Percentiles rank a stretch among this genome's conserved stretches.
phyloP scores from a whole-genome alignment of 2,797 vertebrate genomes.

The Neostethus bicornis region DNA sequence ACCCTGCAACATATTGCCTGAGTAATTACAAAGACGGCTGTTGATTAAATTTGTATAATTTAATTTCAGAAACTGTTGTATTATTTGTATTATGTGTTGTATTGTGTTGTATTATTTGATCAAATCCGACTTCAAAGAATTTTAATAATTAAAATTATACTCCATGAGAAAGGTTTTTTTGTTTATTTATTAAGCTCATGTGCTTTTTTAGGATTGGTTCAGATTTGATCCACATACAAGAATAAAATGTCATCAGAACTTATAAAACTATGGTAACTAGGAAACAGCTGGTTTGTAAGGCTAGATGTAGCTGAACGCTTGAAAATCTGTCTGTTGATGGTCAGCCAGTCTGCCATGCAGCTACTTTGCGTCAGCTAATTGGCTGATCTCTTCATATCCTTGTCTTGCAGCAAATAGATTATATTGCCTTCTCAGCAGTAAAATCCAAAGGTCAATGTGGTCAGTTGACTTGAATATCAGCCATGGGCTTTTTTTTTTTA shows the following conservation, averaged over 20 bases:
- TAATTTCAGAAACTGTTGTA: too few relatives aligned
- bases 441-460: constrained; percentile 58
- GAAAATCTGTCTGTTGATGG: constrained; percentile 4
- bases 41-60: too few relatives aligned
- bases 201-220: not conserved
- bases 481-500: constrained; percentile 12
- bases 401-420: constrained; percentile 39
- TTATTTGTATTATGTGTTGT: too few relatives aligned
- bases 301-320: not conserved
- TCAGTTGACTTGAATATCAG: constrained; percentile 32
- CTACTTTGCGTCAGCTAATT: constrained; percentile 41
- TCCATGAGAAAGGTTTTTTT: not conserved
- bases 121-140: too few relatives aligned
- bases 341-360: constrained; percentile 14
- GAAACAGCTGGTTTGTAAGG: not conserved
- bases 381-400: constrained; percentile 46
- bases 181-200: not conserved
- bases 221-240: not conserved
- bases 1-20: too few relatives aligned
- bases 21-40: too few relatives aligned
- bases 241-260: not conserved
- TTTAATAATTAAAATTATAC: not conserved
- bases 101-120: too few relatives aligned
- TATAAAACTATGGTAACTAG: not conserved
- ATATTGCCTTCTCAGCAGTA: constrained; percentile 45